Evolutionary conservation across 2,888 invertebrate genomes (phyloP), one percentile per base, ranked within the genome.

Genomic region (Hecatera dysodea): DNA sequence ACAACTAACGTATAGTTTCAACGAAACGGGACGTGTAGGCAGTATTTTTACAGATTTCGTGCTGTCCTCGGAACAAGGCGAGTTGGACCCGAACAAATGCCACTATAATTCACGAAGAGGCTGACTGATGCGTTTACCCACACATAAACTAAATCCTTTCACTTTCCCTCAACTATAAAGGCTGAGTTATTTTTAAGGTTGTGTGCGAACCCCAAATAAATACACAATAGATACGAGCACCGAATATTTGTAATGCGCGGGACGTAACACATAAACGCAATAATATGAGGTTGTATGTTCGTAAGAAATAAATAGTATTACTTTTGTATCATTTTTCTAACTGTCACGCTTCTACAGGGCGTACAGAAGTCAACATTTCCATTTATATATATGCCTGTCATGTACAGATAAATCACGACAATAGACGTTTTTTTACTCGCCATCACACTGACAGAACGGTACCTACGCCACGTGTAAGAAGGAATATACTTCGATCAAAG

Each of bases 71-170:
- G 53, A 63, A 71, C 75, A 62, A 61, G 72, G 53, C 46, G 66
- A 74, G 56, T 70, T 72, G 68, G 76, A 67, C 79, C 67, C 85
- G 67, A 86, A 86, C 86, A 88, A 89, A 89, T 88, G 84, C 83
- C 78, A 78, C 87, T 83, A 89, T 91, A 90, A 91, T 87, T 91
- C 90, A 91, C 88, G 84, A 84, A 85, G 81, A 81, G 81, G 80
- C 86, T 89, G 90, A 91, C 88, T 89, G 88, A 91, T 91, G 88
- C 86, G 88, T 85, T 86, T 84, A 86, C 82, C 88, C 89, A 83
- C 85, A 86, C 86, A 90, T 87, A 89, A 90, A 89, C 87, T 86
- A 89, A 90, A 88, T 88, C 87, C 83, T 85, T 82, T 84, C 87
- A 87, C 86, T 89, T 89, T 87, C 86, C 86, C 86, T 87, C 82